Base-by-base conservation (phyloP, 2,113 vertebrate genomes). In the Upupa epops region DNA sequence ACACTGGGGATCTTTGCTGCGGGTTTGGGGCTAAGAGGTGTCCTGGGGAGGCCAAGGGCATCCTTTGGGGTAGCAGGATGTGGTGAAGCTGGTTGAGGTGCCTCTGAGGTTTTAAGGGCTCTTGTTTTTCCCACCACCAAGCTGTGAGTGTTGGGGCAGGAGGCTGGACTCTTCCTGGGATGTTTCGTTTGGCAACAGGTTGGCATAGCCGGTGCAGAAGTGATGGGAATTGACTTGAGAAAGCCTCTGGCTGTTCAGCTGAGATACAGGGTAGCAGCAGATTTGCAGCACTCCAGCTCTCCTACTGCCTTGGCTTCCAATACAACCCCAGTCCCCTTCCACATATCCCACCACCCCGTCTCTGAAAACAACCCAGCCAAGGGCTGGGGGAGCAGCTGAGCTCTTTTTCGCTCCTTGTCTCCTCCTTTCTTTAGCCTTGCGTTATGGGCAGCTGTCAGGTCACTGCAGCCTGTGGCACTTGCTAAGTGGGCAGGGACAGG, bases 1-100 rank as follows among this genome's bases (percentile, higher is more conserved):
- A 0, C 1, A 0, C 15, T 3, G 28, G 6, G 29, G 56, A 29
- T 28, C 8, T 31, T 42, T 1, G 0, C 36, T 8, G 56, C 10
- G 13, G 6, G 16, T 36, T 25, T 20, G 68, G 52, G 42, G 21
- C 22, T 0, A 3, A 14, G 86, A 13, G 25, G 9, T 49, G 48
- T 8, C 0, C 0, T 22, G 32, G 68, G 37, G 79, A 9, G 34
- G 42, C 42, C 26, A 1, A 15, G 54, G 58, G 9, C 7, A 2
- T 29, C 58, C 46, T 25, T 45, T 74, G 83, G 22, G 37, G 9
- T 9, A 42, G 22, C 34, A 51, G 70, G 36, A 6, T 13, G 26
- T 19, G 12, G 2, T 2, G 1, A 37, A n/a, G n/a, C 37, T 3
- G 0, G 7, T 0, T 28, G 60, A 40, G 66, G 26, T 55, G 54